These are phyloP conservation scores for Passer montanus DNA, from an alignment of 2,113 vertebrate species.

Conservation along the genomic window DNA sequence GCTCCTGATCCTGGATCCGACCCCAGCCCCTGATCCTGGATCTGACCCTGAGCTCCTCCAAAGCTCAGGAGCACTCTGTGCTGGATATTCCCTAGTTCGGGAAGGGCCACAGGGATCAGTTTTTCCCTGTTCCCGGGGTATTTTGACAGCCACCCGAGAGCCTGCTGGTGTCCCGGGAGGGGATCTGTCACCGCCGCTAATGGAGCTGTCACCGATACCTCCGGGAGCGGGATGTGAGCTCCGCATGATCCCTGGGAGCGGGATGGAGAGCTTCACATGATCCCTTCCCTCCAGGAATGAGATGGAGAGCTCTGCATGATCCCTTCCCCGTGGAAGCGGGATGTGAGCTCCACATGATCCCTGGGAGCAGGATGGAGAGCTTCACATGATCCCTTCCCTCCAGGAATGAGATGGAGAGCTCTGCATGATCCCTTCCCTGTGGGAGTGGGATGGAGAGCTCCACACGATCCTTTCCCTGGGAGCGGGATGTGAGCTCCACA, in stretches of 20 bases:
- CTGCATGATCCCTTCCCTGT: not conserved
- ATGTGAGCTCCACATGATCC: not conserved
- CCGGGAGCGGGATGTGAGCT: not conserved
- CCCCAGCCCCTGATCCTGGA: too few relatives aligned
- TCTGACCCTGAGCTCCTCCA: accelerated
- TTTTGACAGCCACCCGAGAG: constrained; percentile 14
- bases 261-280: not conserved
- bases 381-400: too few relatives aligned
- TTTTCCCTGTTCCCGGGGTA: not conserved
- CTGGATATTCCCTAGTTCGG: not conserved
- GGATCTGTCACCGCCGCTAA: constrained; percentile 29
- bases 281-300: not conserved
- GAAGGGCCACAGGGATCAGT: not conserved
- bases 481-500: not conserved
- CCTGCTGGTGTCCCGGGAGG: constrained; percentile 42
- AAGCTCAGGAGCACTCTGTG: not conserved
- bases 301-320: too few relatives aligned
- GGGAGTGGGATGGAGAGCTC: too few relatives aligned
- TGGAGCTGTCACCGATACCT: constrained; percentile 35
- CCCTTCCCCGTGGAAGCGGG: not conserved
- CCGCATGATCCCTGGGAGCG: not conserved
- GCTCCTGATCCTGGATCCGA: not conserved
- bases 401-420: too few relatives aligned
- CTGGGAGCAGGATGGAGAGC: not conserved
- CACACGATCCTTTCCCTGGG: not conserved